Evolutionary conservation across 2,113 vertebrate species (phyloP), one percentile per base, ranked within the genome.

Genomic region (Sinocyclocheilus anshuiensis): DNA sequence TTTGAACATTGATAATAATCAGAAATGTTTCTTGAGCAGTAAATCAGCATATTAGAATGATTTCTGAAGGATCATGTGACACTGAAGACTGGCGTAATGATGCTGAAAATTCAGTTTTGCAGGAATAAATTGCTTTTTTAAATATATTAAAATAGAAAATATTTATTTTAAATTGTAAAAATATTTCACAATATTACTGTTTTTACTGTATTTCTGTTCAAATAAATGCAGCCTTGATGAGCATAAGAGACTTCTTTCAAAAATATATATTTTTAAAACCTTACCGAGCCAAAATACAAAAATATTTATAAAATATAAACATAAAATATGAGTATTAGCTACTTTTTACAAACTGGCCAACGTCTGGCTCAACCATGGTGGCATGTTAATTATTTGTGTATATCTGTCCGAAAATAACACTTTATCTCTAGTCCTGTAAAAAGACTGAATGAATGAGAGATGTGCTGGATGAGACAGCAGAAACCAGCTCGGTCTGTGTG

Each of bases 401-500:
- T 39, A 18, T 72, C 67, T 69, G 67, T 18, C 8, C 0, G 20
- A 22, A 39, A 22, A 72, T 72, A 39, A 39, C 7, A 72, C 33
- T 72, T 78, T 9, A 9, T 42, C 18, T 39, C 6, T 61, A 79
- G n/a, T 80, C 33, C 55, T 42, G 55, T 61, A n/a, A 42, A 63
- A 50, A 63, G 22, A 39, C 79, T 45, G 63, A 33, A 85, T 86
- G 80, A 42, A 36, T 24, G 36, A 77, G 61, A 71, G 33, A 72
- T 22, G 33, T n/a, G 36, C 61, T 75, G 78, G 61, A 89, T 87
- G 88, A 87, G 83, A 86, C 81, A 84, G 88, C 85, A 89, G 82
- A 89, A 89, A 26, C 48, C n/a, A 88, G 57, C n/a, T 36, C 39
- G 10, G 67, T 36, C 1, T 36, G 82, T 36, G 82, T 88, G 53